A percentile compares a stretch with the other conserved stretches of the same genome.
These are phyloP conservation scores for Oligia strigilis DNA, from an alignment of 2,888 invertebrate genomes.

Conservation along the genomic window DNA sequence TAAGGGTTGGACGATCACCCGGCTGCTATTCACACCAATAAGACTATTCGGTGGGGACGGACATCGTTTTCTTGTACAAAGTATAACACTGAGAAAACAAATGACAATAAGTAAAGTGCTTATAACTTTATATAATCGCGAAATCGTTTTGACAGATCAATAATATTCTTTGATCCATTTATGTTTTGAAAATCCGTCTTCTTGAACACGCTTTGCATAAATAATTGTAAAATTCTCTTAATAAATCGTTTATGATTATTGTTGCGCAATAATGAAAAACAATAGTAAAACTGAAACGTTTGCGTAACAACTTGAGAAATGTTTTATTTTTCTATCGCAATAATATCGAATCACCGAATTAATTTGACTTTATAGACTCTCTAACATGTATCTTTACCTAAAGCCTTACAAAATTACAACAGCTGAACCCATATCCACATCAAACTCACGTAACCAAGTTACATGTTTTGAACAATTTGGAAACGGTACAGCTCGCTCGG, in stretches of 20 bases:
- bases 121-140: neutral
- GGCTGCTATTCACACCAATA: slow-evolving; percentile 58
- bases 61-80: neutral
- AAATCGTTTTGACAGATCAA: neutral
- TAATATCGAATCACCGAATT: neutral
- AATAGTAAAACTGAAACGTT: neutral
- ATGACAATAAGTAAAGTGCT: neutral
- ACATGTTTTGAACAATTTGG: slow-evolving; percentile 30
- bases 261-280: neutral
- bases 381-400: neutral
- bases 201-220: neutral
- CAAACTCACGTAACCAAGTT: slow-evolving; percentile 26
- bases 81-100: neutral
- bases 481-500: slow-evolving; percentile 8
- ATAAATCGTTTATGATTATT: too few relatives aligned
- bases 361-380: neutral
- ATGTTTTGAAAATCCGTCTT: neutral
- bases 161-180: neutral
- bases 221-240: neutral
- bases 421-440: slow-evolving; percentile 5
- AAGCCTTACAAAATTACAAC: slow-evolving; percentile 4
- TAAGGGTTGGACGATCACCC: slow-evolving; percentile 67
- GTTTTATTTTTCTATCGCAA: neutral
- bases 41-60: neutral
- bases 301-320: neutral